Evolutionary conservation across 1,140 invertebrate species (phyloP).

Genomic region (Nephotettix cincticeps): DNA sequence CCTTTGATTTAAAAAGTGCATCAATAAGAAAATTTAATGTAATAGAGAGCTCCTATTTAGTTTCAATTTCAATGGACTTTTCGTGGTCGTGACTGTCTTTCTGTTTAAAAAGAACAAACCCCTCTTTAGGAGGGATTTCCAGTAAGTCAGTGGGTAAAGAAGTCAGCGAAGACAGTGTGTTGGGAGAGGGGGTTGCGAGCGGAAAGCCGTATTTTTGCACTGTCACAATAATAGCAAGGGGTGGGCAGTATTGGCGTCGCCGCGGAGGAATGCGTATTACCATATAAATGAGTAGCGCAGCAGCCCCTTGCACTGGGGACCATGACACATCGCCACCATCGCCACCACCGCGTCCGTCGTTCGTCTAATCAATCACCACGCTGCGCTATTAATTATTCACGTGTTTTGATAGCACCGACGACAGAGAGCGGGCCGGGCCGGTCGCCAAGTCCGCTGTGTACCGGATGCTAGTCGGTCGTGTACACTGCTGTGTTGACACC

Average conservation of each 20-base stretch:
- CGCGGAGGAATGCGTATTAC: slow-evolving; percentile 29
- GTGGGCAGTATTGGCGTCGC: slow-evolving; percentile 5
- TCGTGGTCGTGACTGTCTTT: too few species aligned
- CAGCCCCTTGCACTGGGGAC: not conserved
- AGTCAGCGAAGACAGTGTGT: not conserved
- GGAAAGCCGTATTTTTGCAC: slow-evolving; percentile 20
- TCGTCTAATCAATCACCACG: not conserved
- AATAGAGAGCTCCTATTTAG: too few species aligned
- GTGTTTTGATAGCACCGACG: slow-evolving; percentile 4
- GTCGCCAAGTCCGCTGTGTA: too few species aligned
- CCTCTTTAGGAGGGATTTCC: not conserved
- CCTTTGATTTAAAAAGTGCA: too few species aligned
- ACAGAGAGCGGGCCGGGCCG: too few species aligned
- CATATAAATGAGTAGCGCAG: slow-evolving; percentile 27
- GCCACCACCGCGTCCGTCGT: not conserved
- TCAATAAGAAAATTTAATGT: too few species aligned
- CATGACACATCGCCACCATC: slow-evolving; percentile 16
- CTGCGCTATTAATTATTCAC: slow-evolving; percentile 9
- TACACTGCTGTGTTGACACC: too few species aligned
- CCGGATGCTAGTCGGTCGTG: too few species aligned
- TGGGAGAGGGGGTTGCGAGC: not conserved
- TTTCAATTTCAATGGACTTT: too few species aligned
- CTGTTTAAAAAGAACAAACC: too few species aligned
- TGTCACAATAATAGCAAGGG: slow-evolving; percentile 9
- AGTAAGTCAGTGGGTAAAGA: slow-evolving; percentile 24